Conservation (phyloP, 2,113 vertebrate genomes). For the Gavialis gangeticus region DNA sequence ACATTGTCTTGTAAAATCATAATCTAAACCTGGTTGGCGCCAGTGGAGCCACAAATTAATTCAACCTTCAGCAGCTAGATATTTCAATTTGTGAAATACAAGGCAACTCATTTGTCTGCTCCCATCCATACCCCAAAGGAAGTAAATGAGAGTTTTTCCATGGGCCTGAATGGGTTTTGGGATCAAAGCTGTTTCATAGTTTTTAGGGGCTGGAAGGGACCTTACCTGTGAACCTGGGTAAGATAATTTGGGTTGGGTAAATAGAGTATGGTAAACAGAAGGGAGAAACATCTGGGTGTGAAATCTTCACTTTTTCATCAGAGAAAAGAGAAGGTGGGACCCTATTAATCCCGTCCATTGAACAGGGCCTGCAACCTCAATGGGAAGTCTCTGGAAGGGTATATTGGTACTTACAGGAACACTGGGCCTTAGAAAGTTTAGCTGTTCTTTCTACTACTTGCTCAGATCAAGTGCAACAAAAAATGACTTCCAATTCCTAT, state of each 20-base stretch:
- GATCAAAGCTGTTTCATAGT: not conserved
- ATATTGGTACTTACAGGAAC: not conserved
- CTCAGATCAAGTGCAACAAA: not conserved
- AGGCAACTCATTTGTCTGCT: not conserved
- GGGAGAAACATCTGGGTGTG: not conserved
- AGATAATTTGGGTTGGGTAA: not conserved
- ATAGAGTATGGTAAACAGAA: not conserved
- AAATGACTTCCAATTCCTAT: not conserved
- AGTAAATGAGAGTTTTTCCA: not conserved
- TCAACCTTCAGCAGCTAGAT: not conserved
- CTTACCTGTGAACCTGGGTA: too few species aligned
- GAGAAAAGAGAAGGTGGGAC: not conserved
- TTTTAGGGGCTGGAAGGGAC: not conserved
- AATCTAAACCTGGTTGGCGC: not conserved
- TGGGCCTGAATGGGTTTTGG: not conserved
- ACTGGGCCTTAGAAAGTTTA: not conserved
- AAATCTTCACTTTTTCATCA: not conserved
- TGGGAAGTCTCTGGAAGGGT: not conserved
- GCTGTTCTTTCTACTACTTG: not conserved
- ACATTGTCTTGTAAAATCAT: too few species aligned
- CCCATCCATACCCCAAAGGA: too few species aligned
- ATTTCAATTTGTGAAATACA: not conserved
- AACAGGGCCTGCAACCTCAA: too few species aligned
- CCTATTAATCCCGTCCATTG: not conserved
- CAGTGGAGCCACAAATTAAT: accelerated